These are phyloP conservation scores for Rhagonycha lutea DNA, from an alignment of 2,888 invertebrate species.

Conservation along the genomic window DNA sequence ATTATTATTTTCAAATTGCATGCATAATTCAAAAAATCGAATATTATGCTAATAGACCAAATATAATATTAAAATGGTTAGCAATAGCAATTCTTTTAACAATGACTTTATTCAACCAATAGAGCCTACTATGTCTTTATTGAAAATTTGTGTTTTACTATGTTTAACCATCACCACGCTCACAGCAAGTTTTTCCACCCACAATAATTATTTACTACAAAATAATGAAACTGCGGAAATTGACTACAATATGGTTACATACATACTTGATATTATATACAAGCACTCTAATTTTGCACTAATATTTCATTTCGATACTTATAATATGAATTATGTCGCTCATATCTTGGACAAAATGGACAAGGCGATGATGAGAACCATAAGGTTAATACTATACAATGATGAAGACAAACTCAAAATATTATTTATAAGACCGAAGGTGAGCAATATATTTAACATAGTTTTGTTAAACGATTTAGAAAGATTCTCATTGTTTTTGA, in stretches of 20 bases:
- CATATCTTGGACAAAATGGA: not conserved
- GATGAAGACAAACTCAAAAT: not conserved
- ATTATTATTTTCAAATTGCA: not conserved
- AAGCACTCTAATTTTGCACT: slow-evolving; percentile 5
- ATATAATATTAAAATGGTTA: not conserved
- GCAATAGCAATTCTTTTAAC: no score
- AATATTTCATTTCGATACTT: slow-evolving; percentile 5
- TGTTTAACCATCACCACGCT: not conserved
- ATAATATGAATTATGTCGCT: not conserved
- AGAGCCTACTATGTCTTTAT: not conserved
- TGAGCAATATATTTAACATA: slow-evolving; percentile 3
- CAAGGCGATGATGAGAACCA: not conserved
- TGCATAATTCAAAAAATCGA: not conserved
- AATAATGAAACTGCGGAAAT: not conserved
- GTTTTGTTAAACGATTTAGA: slow-evolving; percentile 4
- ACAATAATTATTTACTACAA: not conserved
- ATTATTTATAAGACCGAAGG: slow-evolving; percentile 4
- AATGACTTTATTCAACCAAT: not conserved
- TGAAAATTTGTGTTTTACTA: not conserved
- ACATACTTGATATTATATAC: not conserved
- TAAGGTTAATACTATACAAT: slow-evolving; percentile 2
- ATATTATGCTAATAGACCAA: not conserved
- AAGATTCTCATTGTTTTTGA: slow-evolving; percentile 1
- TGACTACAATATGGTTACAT: not conserved
- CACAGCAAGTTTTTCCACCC: not conserved